Evolutionary conservation across 2,888 invertebrate genomes (phyloP), one percentile per base, ranked within the genome.

Genomic region (Pammene fasciana): DNA sequence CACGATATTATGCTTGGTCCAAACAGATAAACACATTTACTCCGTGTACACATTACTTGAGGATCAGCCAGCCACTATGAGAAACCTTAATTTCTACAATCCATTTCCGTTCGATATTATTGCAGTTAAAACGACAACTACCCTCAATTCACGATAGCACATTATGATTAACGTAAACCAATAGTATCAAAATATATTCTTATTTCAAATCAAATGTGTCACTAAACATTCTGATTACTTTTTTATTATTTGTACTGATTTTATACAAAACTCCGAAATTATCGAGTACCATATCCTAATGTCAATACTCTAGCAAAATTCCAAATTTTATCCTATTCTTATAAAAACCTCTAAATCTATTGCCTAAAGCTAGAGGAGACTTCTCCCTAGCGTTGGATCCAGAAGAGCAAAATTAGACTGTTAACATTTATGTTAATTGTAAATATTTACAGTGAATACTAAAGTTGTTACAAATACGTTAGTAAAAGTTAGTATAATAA

Each of bases 221-320:
- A 82, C 81, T 72, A 66, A 71, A 68, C 66, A 55, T 64, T 72
- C 52, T 73, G 72, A 76, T 73, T 73, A 68, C 62, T 56, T 80
- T 79, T 84, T 83, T 84, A 86, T 84, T 86, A 85, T 90, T 91
- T 91, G 91, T 91, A 91, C 91, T 91, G 88, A 91, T 70, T 70
- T 68, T 90, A 88, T 89, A 90, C 86, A 90, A 86, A 84, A 85
- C 86, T 85, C 84, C 79, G 80, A 82, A 83, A 81, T 84, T 83
- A 82, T 80, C 76, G 79, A 84, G 34, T 70, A 62, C 59, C 68
- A 16, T 66, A 70, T 55, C 65, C 67, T 70, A 72, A 56, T 56
- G 48, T 65, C 65, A 72, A 82, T 81, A 79, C 75, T 82, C 75
- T 80, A 80, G 75, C 80, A 84, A 82, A 81, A 76, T 84, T 84